Evolutionary conservation across 2,113 vertebrate species (phyloP), one percentile per base, ranked within the genome.

Genomic region (Spea bombifrons): DNA sequence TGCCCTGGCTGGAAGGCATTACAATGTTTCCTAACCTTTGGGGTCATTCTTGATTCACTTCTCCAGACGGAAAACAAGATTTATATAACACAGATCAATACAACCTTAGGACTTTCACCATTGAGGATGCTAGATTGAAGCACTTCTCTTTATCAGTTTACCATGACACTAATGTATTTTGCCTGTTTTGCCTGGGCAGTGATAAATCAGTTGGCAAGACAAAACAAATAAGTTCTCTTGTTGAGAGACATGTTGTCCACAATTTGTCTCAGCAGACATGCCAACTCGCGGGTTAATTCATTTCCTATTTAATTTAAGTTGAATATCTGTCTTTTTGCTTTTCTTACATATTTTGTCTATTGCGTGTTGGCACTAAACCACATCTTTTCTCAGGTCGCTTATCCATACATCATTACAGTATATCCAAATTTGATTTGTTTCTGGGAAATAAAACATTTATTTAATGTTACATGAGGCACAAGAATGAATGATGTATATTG

Each of bases 1-100:
- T 91, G 90, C 90, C 90, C 91, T 88, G 91, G 92, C 90, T 93
- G 94, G 95, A 94, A 96, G 92, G 92, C 92, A 94, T 93, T 90
- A 96, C 95, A 94, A 94, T 96, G 96, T 98, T 97, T 97, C 95
- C 96, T 98, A 96, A 97, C 95, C 96, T 94, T 86, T 49, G 84
- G 88, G 96, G 95, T 98, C 96, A 96, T 89, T 86, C 89, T 93
- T 96, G 95, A 98, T 96, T 98, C 95, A 96, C 94, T 95, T 91
- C 91, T 88, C 88, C 90, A 94, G 94, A 95, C 94, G 94, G 94
- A 96, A 96, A 97, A 98, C 94, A 96, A 95, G 96, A 98, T 97
- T 96, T 94, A 97, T 96, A 94, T 94, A 93, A 94, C 94, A 92
- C 90, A 90, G 94, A 98, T 98, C 96, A 95, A 97, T 98, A 97